Conservation (phyloP, 2,113 vertebrate species). For the Etheostoma spectabile region DNA sequence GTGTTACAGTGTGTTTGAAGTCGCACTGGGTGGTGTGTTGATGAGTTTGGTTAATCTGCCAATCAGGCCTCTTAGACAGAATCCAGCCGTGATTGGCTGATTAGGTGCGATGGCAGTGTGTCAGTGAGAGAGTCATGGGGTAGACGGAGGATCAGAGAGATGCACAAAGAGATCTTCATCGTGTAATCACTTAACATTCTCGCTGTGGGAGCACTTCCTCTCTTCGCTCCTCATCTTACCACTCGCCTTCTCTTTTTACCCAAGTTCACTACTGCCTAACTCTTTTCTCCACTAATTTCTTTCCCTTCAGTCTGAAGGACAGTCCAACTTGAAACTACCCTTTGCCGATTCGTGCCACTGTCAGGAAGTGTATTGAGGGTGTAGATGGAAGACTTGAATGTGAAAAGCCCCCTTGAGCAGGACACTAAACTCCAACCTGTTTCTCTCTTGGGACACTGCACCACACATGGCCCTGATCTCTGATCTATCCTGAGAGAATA, state of each 20-base stretch:
- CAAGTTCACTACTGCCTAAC: conserved; percentile 18
- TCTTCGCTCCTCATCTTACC: neutral
- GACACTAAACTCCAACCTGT: neutral
- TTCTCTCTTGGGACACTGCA: neutral
- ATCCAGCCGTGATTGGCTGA: conserved; percentile 78
- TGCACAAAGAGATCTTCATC: conserved; percentile 47
- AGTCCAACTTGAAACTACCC: conserved; percentile 10
- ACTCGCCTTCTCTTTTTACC: neutral
- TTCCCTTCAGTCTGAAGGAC: neutral
- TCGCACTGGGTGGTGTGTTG: conserved; percentile 66
- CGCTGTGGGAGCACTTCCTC: conserved; percentile 42
- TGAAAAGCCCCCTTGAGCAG: conserved; percentile 7
- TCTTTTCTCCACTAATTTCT: neutral
- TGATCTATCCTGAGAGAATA: conserved; percentile 17
- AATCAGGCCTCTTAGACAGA: conserved; percentile 77
- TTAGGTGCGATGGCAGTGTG: conserved; percentile 60
- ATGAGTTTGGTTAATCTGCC: conserved; percentile 79
- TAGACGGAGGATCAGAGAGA: conserved; percentile 40
- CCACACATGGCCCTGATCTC: neutral
- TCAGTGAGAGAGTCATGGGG: conserved; percentile 51
- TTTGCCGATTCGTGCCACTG: neutral
- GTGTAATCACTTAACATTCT: conserved; percentile 66
- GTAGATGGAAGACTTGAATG: conserved; percentile 10
- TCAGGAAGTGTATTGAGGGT: neutral
- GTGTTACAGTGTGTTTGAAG: conserved; percentile 10